Evolutionary conservation across 2,888 invertebrate species (phyloP), one percentile per base, ranked within the genome.

Genomic region (Barypeithes pellucidus): DNA sequence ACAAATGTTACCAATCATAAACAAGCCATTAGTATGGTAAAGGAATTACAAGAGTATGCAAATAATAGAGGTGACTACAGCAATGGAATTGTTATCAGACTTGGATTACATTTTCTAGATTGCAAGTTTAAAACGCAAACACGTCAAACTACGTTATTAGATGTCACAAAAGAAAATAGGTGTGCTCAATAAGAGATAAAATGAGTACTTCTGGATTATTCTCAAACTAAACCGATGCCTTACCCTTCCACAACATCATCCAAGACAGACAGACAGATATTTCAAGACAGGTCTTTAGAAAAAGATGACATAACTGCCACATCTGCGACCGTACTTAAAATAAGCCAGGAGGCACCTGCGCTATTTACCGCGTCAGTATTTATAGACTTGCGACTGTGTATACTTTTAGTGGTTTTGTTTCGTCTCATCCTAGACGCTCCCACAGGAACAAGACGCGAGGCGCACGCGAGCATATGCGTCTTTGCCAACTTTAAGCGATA

Each of bases 291-390:
- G 47, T 33, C 62, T 47, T 16, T 50, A 50, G 63, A 79, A 80
- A 80, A 79, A 78, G 78, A 79, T 81, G 80, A 80, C 80, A 81
- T 81, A 80, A 81, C 79, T 75, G 62, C 71, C 77, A 73, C 79
- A 78, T 79, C 77, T 78, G 80, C 76, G 63, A 36, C 45, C 50
- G 33, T 33, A 45, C 62, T 57, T 63, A 69, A 77, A 76, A 77
- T 77, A 76, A 75, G 70, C 72, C 43, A 52, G 29, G 57, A 72
- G 71, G 77, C 78, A 78, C 78, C 78, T 78, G 78, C 76, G 75
- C 75, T 73, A 76, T 79, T 75, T 75, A 75, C 77, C 74, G 67
- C 72, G 61, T 60, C 47, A 61, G 65, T 78, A 77, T 77, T 78
- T 74, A 76, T 78, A 78, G 78, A 75, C 65, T 72, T 20, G 62